Conservation (phyloP, 2,797 vertebrate genomes). For the Myoxocephalus aenaeus region DNA sequence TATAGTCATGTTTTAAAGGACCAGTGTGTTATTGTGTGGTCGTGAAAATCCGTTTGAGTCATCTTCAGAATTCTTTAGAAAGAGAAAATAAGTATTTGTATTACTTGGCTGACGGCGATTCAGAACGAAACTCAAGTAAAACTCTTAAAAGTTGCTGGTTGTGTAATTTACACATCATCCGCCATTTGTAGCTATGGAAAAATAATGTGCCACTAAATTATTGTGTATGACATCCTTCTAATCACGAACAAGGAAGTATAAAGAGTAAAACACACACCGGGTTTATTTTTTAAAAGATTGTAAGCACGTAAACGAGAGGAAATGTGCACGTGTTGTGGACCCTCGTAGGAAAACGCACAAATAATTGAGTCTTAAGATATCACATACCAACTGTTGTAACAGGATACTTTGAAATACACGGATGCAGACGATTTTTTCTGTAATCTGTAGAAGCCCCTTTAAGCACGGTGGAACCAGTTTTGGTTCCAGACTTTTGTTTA, state of each 20-base stretch:
- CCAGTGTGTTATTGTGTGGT: not conserved
- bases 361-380: no score
- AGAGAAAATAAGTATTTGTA: not conserved
- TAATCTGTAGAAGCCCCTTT: no score
- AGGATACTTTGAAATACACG: no score
- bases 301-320: not conserved
- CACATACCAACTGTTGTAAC: no score
- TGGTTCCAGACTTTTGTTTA: no score
- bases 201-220: not conserved
- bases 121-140: not conserved
- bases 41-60: not conserved
- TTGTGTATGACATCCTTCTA: not conserved
- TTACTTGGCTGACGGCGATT: not conserved
- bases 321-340: not conserved
- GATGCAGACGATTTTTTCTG: no score
- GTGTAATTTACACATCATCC: no score
- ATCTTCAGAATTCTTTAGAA: not conserved
- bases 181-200: not conserved
- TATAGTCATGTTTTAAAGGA: conserved; percentile 10
- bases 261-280: not conserved
- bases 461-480: no score
- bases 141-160: not conserved
- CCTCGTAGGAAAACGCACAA: not conserved
- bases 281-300: not conserved
- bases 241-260: not conserved